These are phyloP conservation scores for Ecdyonurus torrentis DNA, from an alignment of 2,888 invertebrate genomes.

Conservation along the genomic window DNA sequence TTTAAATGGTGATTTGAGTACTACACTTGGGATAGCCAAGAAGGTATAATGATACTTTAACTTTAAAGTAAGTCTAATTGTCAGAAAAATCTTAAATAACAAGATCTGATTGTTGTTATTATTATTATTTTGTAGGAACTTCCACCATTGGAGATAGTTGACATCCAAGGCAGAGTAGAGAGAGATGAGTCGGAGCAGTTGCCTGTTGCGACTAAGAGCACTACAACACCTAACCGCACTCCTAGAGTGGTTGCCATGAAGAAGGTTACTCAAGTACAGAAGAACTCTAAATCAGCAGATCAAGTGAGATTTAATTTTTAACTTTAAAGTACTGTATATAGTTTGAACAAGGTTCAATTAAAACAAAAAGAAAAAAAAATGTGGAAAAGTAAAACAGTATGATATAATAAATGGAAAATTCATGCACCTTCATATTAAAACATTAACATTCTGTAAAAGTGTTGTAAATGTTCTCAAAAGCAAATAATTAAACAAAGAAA, in stretches of 20 bases:
- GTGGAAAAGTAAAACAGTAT: too few species aligned
- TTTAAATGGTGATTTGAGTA: too few species aligned
- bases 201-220: background rate
- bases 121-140: background rate
- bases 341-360: too few species aligned
- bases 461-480: too few species aligned
- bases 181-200: background rate
- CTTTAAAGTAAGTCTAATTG: background rate
- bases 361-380: too few species aligned
- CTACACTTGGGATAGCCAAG: too few species aligned
- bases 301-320: background rate
- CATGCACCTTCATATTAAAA: too few species aligned
- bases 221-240: background rate
- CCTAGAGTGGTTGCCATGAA: slow-evolving; percentile 21
- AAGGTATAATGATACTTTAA: too few species aligned
- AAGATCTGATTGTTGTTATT: background rate
- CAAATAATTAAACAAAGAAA: too few species aligned
- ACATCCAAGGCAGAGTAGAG: background rate
- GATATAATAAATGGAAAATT: too few species aligned
- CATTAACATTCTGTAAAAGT: too few species aligned
- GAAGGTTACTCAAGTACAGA: slow-evolving; percentile 23
- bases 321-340: too few species aligned
- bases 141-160: background rate
- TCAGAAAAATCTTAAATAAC: background rate
- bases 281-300: slow-evolving; percentile 3